Conservation (phyloP, 1,140 invertebrate species). For the Tribolium madens region DNA sequence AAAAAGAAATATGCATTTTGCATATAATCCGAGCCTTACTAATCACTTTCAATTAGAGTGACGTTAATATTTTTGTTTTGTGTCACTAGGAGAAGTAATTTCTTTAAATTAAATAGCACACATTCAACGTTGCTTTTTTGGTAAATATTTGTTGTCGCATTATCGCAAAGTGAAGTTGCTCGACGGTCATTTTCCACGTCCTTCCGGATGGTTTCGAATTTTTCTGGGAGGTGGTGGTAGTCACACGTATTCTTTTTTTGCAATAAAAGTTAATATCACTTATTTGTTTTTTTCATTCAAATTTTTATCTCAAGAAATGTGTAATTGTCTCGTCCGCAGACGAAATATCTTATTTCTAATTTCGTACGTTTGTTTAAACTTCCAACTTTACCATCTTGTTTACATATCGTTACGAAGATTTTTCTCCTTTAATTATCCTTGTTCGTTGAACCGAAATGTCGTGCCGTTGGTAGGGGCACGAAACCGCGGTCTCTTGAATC, state of each 20-base stretch:
- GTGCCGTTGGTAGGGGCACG: neutral
- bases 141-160: conserved; percentile 17
- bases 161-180: conserved; percentile 8
- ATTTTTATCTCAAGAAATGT: too few species aligned
- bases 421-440: conserved; percentile 2
- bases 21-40: too few species aligned
- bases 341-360: neutral
- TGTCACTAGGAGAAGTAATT: too few species aligned
- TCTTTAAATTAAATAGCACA: neutral
- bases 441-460: neutral
- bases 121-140: conserved; percentile 1
- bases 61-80: too few species aligned
- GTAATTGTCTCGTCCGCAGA: too few species aligned
- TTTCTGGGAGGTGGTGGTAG: neutral
- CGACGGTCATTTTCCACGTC: neutral
- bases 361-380: neutral
- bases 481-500: conserved; percentile 6
- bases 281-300: too few species aligned
- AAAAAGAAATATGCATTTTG: too few species aligned
- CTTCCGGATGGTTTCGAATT: neutral
- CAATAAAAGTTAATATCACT: too few species aligned
- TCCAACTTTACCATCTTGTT: neutral
- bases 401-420: neutral
- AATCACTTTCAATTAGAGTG: too few species aligned
- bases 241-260: too few species aligned